These are phyloP conservation scores for Bradynema listronoti DNA, from an alignment of 1,140 invertebrate genomes.

Conservation along the genomic window DNA sequence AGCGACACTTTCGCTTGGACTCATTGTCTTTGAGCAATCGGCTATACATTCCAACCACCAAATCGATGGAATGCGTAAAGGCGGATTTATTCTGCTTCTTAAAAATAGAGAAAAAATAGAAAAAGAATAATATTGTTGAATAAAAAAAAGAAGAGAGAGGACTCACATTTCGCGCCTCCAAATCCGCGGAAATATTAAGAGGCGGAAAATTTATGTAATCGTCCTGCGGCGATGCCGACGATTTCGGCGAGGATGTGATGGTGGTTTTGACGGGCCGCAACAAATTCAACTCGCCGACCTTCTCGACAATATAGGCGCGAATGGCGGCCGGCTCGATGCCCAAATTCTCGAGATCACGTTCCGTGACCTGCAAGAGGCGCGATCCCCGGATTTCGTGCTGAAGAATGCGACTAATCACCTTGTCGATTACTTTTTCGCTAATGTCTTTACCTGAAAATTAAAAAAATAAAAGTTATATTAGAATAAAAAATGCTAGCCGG, in stretches of 20 bases:
- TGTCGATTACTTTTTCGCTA: slow-evolving; percentile 28
- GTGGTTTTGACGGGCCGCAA: slow-evolving; percentile 3
- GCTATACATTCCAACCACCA: slow-evolving; percentile 40
- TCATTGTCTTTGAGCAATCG: slow-evolving; percentile 13
- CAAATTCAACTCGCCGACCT: slow-evolving; percentile 33
- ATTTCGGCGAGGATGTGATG: too few species aligned
- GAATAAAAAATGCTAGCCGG: slow-evolving; percentile 4
- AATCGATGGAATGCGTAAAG: slow-evolving; percentile 25
- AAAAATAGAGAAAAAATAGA: not conserved
- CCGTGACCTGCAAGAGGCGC: slow-evolving; percentile 42
- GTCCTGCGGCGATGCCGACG: not conserved
- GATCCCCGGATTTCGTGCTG: slow-evolving; percentile 43
- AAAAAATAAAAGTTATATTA: slow-evolving; percentile 17
- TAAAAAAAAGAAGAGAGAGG: not conserved
- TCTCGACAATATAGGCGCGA: slow-evolving; percentile 26
- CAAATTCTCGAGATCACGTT: slow-evolving; percentile 44
- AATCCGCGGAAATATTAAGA: slow-evolving; percentile 3
- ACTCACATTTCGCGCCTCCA: slow-evolving; percentile 12
- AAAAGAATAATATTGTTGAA: not conserved
- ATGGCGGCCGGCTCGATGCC: slow-evolving; percentile 40
- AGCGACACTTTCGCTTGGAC: slow-evolving; percentile 15
- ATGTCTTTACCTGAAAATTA: slow-evolving; percentile 14
- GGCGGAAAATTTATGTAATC: slow-evolving; percentile 18
- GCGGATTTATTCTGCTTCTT: slow-evolving; percentile 26
- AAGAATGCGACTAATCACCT: slow-evolving; percentile 32